Evolutionary conservation across 2,113 vertebrate genomes (phyloP), one percentile per base, ranked within the genome.

Genomic region (Gobio gobio): DNA sequence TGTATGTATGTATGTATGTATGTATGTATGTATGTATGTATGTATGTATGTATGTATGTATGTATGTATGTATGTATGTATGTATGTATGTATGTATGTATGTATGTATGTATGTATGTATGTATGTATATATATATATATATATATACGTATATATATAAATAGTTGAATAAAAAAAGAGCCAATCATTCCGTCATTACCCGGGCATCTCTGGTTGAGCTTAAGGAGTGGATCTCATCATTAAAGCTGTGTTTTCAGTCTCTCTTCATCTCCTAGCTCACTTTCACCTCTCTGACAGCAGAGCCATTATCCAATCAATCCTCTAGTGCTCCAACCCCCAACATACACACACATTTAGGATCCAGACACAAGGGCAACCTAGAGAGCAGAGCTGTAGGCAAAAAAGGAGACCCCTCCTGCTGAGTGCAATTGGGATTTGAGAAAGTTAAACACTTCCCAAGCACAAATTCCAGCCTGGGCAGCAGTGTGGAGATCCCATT

Each of bases 381-480:
- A 87, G 90, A 92, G 92, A 93, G 92, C 91, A 92, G 92, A 93
- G 91, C 92, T 91, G 86, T 85, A 88, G 88, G 90, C 81, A 89
- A 91, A 90, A 79, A 85, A 76, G 86, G 88, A 88, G 82, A 87
- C 88, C 83, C 90, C 91, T 92, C 93, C 93, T 89, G 92, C 93
- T 93, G 93, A 92, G 94, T 84, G 91, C 92, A 93, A 94, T 92
- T 92, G 92, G 92, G 94, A 94, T 94, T 94, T 93, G 87, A 91
- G 89, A 75, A 94, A 93, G 90, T 94, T 93, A 93, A 94, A 94
- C 90, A 94, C 94, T 90, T 93, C 91, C 92, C 93, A 90, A 94
- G 93, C 94, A 95, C 91, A 93, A 94, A 94, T 94, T 94, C 91
- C 87, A 93, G 93, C 93, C 90, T 93, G 92, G 89, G 88, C 92